A percentile compares a stretch with the other conserved stretches of the same genome.
These are phyloP conservation scores for Serrognathus titanus DNA, from an alignment of 2,888 invertebrate species.

Conservation along the genomic window DNA sequence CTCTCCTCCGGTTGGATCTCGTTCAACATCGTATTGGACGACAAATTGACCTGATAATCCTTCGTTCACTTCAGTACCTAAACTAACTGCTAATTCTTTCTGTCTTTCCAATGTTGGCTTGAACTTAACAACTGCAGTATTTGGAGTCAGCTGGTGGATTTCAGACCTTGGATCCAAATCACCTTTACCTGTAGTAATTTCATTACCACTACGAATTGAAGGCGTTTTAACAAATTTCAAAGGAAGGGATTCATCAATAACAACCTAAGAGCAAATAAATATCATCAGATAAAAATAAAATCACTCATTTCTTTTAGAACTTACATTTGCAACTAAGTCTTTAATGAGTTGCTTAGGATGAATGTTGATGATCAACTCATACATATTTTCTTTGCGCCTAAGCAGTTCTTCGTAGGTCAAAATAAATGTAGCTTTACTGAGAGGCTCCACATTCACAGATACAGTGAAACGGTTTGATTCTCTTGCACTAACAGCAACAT, in stretches of 20 bases:
- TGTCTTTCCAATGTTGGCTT: constrained; percentile 59
- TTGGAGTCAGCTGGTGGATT: constrained; percentile 32
- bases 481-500: too few relatives aligned
- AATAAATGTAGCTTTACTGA: too few relatives aligned
- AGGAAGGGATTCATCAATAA: constrained; percentile 55
- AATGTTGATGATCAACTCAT: too few relatives aligned
- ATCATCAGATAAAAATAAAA: too few relatives aligned
- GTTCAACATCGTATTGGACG: constrained; percentile 66
- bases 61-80: constrained; percentile 41
- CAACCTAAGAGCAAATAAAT: neutral
- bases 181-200: constrained; percentile 56
- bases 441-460: too few relatives aligned
- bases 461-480: too few relatives aligned
- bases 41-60: constrained; percentile 64
- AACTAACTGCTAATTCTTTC: constrained; percentile 50
- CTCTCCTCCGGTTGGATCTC: constrained; percentile 58
- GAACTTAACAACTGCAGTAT: constrained; percentile 51
- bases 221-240: constrained; percentile 61
- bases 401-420: too few relatives aligned
- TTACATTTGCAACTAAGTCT: too few relatives aligned
- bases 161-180: constrained; percentile 44
- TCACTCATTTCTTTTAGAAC: too few relatives aligned
- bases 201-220: constrained; percentile 61
- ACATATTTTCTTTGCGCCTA: too few relatives aligned
- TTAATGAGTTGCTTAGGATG: too few relatives aligned